Evolutionary conservation across 1,140 invertebrate species (phyloP).

Genomic region (Drosophila quadrilineata): DNA sequence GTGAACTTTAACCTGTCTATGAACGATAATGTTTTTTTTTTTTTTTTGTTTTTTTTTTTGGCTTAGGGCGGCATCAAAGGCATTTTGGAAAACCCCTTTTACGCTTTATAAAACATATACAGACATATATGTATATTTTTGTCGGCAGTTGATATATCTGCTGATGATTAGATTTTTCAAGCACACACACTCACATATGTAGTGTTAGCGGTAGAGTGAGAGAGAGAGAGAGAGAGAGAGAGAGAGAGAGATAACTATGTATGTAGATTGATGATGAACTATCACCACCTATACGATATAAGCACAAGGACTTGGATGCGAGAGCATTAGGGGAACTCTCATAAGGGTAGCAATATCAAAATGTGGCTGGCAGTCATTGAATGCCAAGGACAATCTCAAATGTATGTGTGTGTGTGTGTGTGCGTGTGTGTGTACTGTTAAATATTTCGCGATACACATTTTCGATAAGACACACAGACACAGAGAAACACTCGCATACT

Average conservation of each 20-base stretch:
- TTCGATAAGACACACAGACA: conserved; percentile 41
- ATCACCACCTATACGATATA: conserved; percentile 13
- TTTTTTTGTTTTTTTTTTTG: too few relatives aligned
- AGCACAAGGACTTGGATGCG: neutral
- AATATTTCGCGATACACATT: conserved; percentile 41
- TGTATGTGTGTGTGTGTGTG: neutral
- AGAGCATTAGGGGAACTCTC: neutral
- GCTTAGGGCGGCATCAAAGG: too few relatives aligned
- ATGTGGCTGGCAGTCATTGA: too few relatives aligned
- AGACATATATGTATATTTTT: too few relatives aligned
- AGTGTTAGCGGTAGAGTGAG: neutral
- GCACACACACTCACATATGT: too few relatives aligned
- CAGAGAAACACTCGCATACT: too few relatives aligned
- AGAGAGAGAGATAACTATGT: neutral
- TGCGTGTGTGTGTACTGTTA: conserved; percentile 19
- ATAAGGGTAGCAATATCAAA: neutral
- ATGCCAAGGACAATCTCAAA: neutral
- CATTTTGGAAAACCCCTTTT: too few relatives aligned
- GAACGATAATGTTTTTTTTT: too few relatives aligned
- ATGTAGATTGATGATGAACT: conserved; percentile 49
- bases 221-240: neutral
- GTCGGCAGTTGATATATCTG: too few relatives aligned
- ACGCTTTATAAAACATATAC: too few relatives aligned
- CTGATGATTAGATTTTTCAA: too few relatives aligned
- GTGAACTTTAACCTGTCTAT: too few relatives aligned